These are phyloP conservation scores for Acleris sparsana DNA, from an alignment of 2,888 invertebrate species.

Conservation along the genomic window DNA sequence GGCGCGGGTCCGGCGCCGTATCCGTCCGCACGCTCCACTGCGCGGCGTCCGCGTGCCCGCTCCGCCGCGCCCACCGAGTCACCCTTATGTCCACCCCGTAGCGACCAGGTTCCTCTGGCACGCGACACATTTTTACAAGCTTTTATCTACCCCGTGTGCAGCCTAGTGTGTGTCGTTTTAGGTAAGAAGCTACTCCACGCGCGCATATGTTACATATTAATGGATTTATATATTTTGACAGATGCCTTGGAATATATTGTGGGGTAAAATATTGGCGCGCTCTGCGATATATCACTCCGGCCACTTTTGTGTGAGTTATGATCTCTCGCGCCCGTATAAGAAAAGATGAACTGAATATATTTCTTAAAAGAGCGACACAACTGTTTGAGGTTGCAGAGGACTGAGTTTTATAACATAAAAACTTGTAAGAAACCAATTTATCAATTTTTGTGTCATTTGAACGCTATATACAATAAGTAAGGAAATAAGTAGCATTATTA, in stretches of 20 bases:
- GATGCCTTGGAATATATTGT: conserved; percentile 27
- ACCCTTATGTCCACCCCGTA: conserved; percentile 15
- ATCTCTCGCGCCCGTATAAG: conserved; percentile 14
- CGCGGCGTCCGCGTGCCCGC: conserved; percentile 12
- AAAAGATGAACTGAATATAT: conserved; percentile 24
- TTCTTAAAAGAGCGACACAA: too few species aligned
- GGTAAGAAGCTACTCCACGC: conserved; percentile 32
- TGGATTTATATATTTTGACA: conserved; percentile 36
- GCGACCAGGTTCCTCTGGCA: conserved; percentile 2
- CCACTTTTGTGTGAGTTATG: conserved; percentile 31
- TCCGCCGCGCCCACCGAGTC: conserved; percentile 18
- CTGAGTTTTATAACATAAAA: too few species aligned
- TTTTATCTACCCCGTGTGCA: conserved; percentile 36
- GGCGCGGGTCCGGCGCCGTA: conserved; percentile 27
- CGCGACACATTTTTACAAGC: conserved; percentile 32
- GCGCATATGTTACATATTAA: conserved; percentile 37
- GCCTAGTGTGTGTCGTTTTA: conserved; percentile 32
- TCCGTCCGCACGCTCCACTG: conserved; percentile 30
- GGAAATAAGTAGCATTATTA: too few species aligned
- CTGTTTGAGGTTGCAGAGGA: too few species aligned
- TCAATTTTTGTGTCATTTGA: too few species aligned
- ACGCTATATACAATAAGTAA: too few species aligned
- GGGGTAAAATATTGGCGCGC: conserved; percentile 24
- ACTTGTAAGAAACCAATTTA: too few species aligned
- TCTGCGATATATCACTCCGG: conserved; percentile 25